Evolutionary conservation across 35 echinoderm and acorn worm species (phyloP), one percentile per base, ranked within the genome.

Genomic region (Patiria miniata): DNA sequence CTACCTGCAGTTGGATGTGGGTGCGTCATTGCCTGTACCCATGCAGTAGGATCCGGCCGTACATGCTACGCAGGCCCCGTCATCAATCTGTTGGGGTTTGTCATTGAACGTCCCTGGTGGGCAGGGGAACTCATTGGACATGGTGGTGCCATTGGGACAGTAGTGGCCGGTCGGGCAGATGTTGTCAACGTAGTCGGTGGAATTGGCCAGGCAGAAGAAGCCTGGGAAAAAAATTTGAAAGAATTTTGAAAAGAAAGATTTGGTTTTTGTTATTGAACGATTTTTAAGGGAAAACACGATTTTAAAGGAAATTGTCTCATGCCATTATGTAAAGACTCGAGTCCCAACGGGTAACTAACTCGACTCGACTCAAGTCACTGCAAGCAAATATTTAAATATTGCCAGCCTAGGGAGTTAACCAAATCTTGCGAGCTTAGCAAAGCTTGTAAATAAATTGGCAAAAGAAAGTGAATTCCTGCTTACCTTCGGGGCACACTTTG

Each of bases 1-100:
- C n/a, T 89, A 98, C 96, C 96, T 98, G 92, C 96, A 98, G 86
- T 98, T 98, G 52, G 87, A 81, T 28, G 96, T 98, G 8, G 96
- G 96, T 73, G 68, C 78, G 23, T 85, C 91, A 77, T 98, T 98
- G 28, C 93, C 92, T 28, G 88, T 82, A 23, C 96, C 96, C 82
- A 88, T 87, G 39, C 96, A 98, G 60, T 92, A 98, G 92, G 91
- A 94, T 47, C 96, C 96, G 8, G 89, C 96, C 8, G 89, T 61
- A 40, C 96, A 98, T 0, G 89, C 2, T 5, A 88, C 59, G 61
- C 92, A 94, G 47, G 96, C 88, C 33, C 89, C 89, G 33, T 94
- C 83, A 76, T 85, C 83, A 0, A 83, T 91, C 36, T 91, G 88
- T 15, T 92, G 89, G 6, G 85, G 87, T 4, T 61, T 54, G 30